phyloP scores from a whole-genome alignment of 2,888 invertebrate genomes.

The Hydrotaea cyrtoneurina region DNA sequence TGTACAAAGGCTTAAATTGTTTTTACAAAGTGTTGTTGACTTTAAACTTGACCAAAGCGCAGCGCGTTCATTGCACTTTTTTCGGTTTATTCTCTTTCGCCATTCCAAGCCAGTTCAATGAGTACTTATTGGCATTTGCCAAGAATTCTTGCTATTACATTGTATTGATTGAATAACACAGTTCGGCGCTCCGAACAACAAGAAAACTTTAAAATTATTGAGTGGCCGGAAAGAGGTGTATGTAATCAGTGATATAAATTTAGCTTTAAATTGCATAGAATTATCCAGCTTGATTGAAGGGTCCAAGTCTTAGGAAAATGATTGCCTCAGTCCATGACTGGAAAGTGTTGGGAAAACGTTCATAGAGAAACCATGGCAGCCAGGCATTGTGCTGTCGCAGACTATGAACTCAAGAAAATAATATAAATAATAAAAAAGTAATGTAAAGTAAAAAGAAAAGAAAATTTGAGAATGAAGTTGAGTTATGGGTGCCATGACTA shows the following conservation, averaged over 20 bases:
- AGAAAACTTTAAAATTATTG: not conserved
- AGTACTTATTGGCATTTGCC: not conserved
- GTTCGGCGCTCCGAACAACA: not conserved
- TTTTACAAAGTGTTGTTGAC: conserved; percentile 59
- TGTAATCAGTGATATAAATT: not conserved
- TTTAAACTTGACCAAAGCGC: conserved; percentile 62
- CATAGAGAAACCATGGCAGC: no score
- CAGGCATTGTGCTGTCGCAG: no score
- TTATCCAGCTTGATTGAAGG: not conserved
- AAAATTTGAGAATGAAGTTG: no score
- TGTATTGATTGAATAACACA: conserved; percentile 3
- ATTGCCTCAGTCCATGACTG: no score
- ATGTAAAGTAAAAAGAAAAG: no score
- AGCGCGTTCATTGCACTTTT: conserved; percentile 51
- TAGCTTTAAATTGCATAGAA: not conserved
- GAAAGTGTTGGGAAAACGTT: no score
- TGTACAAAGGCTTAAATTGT: conserved; percentile 20
- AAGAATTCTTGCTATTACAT: not conserved
- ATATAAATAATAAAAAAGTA: no score
- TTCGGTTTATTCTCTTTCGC: not conserved
- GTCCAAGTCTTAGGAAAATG: no score
- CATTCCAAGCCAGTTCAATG: conserved; percentile 15
- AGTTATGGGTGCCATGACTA: no score
- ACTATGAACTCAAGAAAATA: no score
- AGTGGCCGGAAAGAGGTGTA: not conserved